Conservation (phyloP, 2,113 vertebrate species). For the Neolamprologus modestus region DNA sequence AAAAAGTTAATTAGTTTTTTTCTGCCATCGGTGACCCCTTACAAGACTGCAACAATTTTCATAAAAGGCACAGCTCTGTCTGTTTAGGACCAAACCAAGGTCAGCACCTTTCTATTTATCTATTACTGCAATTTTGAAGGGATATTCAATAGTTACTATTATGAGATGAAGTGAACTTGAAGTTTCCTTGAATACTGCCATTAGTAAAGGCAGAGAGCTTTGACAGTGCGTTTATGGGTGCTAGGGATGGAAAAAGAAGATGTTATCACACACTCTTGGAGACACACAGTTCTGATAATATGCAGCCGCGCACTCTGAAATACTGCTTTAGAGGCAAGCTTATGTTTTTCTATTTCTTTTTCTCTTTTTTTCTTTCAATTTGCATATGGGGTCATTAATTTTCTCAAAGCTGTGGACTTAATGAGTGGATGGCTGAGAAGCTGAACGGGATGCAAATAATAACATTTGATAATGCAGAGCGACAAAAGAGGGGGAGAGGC, state of each 20-base stretch:
- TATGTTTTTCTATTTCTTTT: neutral
- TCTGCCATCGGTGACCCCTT: conserved; percentile 33
- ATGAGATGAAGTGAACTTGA: conserved; percentile 24
- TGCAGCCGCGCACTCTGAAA: neutral
- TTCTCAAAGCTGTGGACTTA: conserved; percentile 55
- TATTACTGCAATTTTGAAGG: neutral
- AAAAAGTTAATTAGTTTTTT: conserved; percentile 50
- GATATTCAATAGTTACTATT: neutral
- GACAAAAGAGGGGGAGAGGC: conserved; percentile 56
- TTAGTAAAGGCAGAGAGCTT: neutral
- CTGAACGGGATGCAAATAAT: conserved; percentile 65
- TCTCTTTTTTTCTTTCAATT: conserved; percentile 4
- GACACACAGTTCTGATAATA: neutral
- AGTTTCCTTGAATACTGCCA: conserved; percentile 31
- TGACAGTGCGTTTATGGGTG: neutral
- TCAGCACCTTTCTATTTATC: conserved; percentile 35
- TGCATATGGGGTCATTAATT: conserved; percentile 59
- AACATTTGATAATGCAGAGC: conserved; percentile 61
- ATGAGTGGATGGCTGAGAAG: conserved; percentile 64
- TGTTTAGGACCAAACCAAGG: conserved; percentile 53
- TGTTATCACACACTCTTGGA: neutral
- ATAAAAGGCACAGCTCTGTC: conserved; percentile 27
- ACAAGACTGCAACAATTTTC: conserved; percentile 28
- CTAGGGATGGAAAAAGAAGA: neutral
- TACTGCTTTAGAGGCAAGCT: neutral